Conservation (phyloP, 2,888 invertebrate genomes). For the Epinotia demarniana region DNA sequence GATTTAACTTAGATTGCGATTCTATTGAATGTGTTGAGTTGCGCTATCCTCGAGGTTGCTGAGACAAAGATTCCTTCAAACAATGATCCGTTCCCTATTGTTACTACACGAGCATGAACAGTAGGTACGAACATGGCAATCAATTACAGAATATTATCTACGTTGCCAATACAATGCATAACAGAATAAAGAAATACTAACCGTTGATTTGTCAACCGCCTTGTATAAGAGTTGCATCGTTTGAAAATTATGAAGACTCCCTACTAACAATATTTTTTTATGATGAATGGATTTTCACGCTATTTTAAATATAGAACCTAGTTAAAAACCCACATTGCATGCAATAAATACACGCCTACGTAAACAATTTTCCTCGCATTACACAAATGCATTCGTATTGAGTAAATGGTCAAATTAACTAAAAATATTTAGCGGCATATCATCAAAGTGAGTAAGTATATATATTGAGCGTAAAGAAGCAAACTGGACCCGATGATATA, state of each 20-base stretch:
- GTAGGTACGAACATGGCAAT: slow-evolving; percentile 21
- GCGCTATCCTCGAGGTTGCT: slow-evolving; percentile 1
- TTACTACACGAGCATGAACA: slow-evolving; percentile 9
- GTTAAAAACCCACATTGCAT: too few relatives aligned
- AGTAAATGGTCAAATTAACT: not conserved
- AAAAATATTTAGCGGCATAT: too few relatives aligned
- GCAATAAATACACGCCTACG: too few relatives aligned
- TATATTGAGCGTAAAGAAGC: too few relatives aligned
- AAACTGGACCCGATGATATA: not conserved
- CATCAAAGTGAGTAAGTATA: too few relatives aligned
- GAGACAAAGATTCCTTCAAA: slow-evolving; percentile 23
- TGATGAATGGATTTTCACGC: not conserved
- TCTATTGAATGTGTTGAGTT: slow-evolving; percentile 1
- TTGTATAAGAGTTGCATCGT: slow-evolving; percentile 31
- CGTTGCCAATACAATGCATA: slow-evolving; percentile 37
- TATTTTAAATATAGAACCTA: not conserved
- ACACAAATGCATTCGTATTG: too few relatives aligned
- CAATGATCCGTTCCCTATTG: slow-evolving; percentile 37
- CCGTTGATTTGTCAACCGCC: slow-evolving; percentile 8
- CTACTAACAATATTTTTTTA: too few relatives aligned
- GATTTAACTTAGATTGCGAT: slow-evolving; percentile 1
- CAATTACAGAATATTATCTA: slow-evolving; percentile 36
- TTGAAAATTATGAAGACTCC: not conserved
- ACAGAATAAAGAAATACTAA: slow-evolving; percentile 14
- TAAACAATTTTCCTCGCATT: not conserved